Percentiles rank a stretch among this genome's conserved stretches.
Conservation (phyloP, 2,113 vertebrate genomes). For the Puma concolor region DNA sequence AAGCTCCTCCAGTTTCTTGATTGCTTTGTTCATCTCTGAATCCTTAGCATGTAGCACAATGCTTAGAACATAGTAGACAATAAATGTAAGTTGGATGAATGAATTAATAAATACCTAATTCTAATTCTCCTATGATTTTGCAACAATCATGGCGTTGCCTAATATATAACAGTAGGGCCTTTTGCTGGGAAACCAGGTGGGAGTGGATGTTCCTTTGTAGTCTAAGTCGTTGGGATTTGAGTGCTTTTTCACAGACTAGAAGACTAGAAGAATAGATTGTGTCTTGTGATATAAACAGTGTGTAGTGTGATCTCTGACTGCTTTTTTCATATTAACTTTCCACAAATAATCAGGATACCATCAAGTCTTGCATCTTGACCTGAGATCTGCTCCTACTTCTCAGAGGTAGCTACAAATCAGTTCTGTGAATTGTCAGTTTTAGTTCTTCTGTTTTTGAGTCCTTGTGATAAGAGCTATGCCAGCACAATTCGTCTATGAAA, state of each 20-base stretch:
- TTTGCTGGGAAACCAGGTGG: conserved; percentile 10
- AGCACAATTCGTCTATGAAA: conserved; percentile 37
- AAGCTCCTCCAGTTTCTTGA: conserved; percentile 23
- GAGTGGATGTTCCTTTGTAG: not conserved
- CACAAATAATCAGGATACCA: conserved; percentile 45
- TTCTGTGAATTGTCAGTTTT: conserved; percentile 14
- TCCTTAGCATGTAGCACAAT: not conserved
- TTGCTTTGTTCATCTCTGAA: conserved; percentile 2
- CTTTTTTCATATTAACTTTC: conserved; percentile 42
- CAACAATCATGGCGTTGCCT: not conserved
- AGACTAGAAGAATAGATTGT: not conserved
- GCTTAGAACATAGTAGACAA: not conserved
- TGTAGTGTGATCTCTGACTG: conserved; percentile 24
- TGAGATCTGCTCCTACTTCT: conserved; percentile 27
- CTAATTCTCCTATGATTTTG: conserved; percentile 37
- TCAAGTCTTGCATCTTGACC: not conserved
- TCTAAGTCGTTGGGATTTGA: not conserved
- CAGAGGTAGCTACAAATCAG: not conserved
- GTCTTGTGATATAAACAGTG: conserved; percentile 14
- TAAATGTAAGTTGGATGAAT: conserved; percentile 30
- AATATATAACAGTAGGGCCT: not conserved
- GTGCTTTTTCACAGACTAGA: conserved; percentile 8
- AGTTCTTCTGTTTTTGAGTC: conserved; percentile 5
- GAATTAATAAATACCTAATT: not conserved
- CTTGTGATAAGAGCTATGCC: conserved; percentile 7